Conservation (phyloP, 2,113 vertebrate genomes). For the Boulengeromyrus knoepffleri region DNA sequence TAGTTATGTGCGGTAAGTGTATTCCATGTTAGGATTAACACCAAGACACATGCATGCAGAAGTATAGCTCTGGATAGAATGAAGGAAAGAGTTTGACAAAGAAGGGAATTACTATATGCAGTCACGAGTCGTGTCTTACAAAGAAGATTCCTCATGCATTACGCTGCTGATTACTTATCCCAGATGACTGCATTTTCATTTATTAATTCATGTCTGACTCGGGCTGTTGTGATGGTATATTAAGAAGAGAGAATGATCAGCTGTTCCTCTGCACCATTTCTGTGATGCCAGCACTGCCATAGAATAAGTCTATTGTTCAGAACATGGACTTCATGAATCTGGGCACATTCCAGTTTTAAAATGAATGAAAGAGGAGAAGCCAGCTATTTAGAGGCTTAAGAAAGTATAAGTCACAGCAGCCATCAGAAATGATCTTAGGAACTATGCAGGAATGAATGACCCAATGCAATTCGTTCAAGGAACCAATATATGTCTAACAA, state of each 20-base stretch:
- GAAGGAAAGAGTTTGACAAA: background rate
- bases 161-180: background rate
- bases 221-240: background rate
- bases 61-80: background rate
- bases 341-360: background rate
- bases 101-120: background rate
- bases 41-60: background rate
- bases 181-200: background rate
- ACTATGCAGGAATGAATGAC: background rate
- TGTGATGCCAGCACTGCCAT: background rate
- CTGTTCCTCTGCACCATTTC: background rate
- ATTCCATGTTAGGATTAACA: background rate
- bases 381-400: background rate
- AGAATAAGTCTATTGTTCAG: background rate
- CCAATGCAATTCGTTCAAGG: background rate
- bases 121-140: background rate
- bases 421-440: background rate
- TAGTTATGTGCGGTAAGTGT: background rate
- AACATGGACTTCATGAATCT: background rate
- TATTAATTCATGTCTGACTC: background rate
- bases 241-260: background rate
- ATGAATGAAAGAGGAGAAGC: background rate
- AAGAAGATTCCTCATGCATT: background rate
- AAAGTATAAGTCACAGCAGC: background rate
- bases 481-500: background rate